These are phyloP conservation scores for Forbesichthys agassizii DNA, from an alignment of 2,113 vertebrate genomes.

Conservation along the genomic window DNA sequence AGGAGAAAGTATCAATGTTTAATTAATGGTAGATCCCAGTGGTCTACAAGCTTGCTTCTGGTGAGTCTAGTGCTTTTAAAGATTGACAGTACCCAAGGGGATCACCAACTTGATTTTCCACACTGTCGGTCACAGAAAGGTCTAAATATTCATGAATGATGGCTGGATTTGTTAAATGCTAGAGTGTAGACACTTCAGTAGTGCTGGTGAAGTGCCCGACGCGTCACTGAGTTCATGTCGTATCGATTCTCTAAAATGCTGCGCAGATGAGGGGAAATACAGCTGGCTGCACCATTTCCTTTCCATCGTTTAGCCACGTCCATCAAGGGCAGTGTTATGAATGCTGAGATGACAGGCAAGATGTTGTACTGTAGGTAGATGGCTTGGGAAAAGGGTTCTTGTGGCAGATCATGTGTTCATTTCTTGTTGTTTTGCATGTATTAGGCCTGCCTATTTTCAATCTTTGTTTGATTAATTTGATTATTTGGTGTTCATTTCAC, in stretches of 20 bases:
- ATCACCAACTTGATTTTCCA: neutral
- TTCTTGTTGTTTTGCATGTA: too few species aligned
- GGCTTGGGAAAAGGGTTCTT: neutral
- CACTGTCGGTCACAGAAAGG: constrained; percentile 14
- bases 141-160: constrained; percentile 41
- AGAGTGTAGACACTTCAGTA: constrained; percentile 21
- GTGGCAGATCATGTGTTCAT: too few species aligned
- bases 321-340: neutral
- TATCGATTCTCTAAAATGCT: constrained; percentile 20
- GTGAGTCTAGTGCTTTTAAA: neutral
- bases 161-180: constrained; percentile 11
- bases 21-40: neutral
- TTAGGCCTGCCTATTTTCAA: neutral
- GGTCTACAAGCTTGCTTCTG: neutral
- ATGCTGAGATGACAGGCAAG: neutral
- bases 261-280: neutral
- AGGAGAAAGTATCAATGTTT: neutral
- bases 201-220: neutral
- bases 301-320: neutral
- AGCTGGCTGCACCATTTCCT: constrained; percentile 4
- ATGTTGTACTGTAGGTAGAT: neutral
- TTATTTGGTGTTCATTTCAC: neutral
- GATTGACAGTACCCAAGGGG: neutral
- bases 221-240: constrained; percentile 8
- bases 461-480: neutral